Evolutionary conservation across 1,140 invertebrate genomes (phyloP).

Genomic region (Lutraria rhynchaena): DNA sequence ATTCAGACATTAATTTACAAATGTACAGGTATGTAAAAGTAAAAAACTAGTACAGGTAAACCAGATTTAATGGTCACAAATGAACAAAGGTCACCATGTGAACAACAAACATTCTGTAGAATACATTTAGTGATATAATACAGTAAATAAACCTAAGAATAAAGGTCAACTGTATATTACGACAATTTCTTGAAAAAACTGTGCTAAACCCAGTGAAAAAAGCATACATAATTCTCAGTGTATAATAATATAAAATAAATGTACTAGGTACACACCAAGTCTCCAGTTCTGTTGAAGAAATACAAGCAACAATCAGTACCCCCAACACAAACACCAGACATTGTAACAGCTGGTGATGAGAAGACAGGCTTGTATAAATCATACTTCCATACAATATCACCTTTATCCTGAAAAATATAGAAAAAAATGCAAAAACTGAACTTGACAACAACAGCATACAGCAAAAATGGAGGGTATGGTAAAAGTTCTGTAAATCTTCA

Average conservation of each 20-base stretch:
- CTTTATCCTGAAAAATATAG: slow-evolving; percentile 69
- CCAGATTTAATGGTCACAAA: no score
- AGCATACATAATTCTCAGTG: neutral
- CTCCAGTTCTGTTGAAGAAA: slow-evolving; percentile 75
- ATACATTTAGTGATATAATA: neutral
- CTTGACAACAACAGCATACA: no score
- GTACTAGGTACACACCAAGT: slow-evolving; percentile 75
- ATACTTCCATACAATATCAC: slow-evolving; percentile 70
- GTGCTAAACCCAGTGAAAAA: neutral
- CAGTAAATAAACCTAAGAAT: neutral
- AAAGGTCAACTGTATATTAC: neutral
- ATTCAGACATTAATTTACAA: no score
- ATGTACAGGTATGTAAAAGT: no score
- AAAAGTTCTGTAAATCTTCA: no score
- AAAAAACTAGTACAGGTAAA: no score
- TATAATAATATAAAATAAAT: neutral
- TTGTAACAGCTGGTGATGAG: slow-evolving; percentile 84
- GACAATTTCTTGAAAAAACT: neutral
- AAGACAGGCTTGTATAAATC: slow-evolving; percentile 85
- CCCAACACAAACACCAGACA: slow-evolving; percentile 83
- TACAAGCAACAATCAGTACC: slow-evolving; percentile 85
- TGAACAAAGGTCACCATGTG: neutral
- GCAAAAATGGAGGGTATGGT: no score
- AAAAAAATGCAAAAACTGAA: no score
- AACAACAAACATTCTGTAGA: neutral